Evolutionary conservation across 1,140 invertebrate species (phyloP).

Genomic region (Antheraea mylitta): DNA sequence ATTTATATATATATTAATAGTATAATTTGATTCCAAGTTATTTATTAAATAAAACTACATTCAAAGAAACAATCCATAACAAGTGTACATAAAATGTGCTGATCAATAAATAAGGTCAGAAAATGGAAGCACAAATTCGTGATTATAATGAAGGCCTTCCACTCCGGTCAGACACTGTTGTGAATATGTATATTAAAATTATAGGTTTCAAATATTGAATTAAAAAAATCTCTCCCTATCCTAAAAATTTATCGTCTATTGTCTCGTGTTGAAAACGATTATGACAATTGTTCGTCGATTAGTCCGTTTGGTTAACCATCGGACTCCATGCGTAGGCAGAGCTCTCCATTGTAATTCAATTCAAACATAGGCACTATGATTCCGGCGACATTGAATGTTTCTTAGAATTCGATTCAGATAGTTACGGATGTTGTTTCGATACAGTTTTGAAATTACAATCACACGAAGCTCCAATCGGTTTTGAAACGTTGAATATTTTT

Average conservation of each 20-base stretch:
- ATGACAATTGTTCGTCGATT: conserved; percentile 33
- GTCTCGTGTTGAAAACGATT: conserved; percentile 34
- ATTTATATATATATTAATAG: no score
- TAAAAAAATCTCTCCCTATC: conserved; percentile 31
- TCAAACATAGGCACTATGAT: conserved; percentile 48
- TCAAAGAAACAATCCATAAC: no score
- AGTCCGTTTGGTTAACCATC: conserved; percentile 16
- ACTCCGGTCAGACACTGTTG: conserved; percentile 47
- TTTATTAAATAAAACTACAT: no score
- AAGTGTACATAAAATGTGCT: no score
- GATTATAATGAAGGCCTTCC: conserved; percentile 48
- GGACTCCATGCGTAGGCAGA: conserved; percentile 39
- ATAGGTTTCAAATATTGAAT: conserved; percentile 15
- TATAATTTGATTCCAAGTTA: no score
- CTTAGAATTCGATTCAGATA: conserved; percentile 62
- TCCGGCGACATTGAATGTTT: conserved; percentile 62
- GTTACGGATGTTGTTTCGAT: conserved; percentile 54
- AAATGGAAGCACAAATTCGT: conserved; percentile 33
- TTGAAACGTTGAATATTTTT: conserved; percentile 32
- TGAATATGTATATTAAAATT: conserved; percentile 42
- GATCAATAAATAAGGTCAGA: neutral
- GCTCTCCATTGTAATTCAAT: conserved; percentile 52
- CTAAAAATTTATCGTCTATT: conserved; percentile 35
- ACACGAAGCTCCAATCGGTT: conserved; percentile 28
- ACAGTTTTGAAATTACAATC: conserved; percentile 55